phyloP scores from a whole-genome alignment of 2,113 vertebrate genomes.

The Rhinichthys klamathensis region DNA sequence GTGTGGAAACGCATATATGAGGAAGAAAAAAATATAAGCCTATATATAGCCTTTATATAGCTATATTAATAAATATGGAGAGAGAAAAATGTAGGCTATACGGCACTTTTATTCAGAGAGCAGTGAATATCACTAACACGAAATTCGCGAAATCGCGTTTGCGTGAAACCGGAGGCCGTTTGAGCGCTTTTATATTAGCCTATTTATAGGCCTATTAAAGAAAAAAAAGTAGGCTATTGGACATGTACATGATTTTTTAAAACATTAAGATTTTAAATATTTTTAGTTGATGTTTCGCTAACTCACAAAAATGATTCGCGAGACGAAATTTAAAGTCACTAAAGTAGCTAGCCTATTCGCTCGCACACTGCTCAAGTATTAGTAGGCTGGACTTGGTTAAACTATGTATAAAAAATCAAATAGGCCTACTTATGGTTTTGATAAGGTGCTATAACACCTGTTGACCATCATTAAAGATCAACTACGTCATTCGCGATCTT shows the following conservation, averaged over 20 bases:
- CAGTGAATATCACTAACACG: background rate
- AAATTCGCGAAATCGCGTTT: too few species aligned
- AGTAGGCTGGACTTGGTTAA: background rate
- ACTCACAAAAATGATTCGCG: background rate
- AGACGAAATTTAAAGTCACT: background rate
- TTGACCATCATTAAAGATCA: background rate
- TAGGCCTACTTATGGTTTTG: background rate
- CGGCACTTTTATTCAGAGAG: background rate
- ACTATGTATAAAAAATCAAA: background rate
- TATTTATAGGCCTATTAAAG: background rate
- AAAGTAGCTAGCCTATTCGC: background rate
- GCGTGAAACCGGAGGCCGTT: too few species aligned
- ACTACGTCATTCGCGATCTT: background rate
- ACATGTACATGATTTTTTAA: background rate
- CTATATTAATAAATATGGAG: background rate
- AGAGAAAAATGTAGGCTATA: background rate
- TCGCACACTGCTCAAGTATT: background rate
- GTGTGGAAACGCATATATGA: too few species aligned
- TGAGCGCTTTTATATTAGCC: background rate
- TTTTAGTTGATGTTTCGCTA: background rate
- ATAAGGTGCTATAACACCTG: constrained; percentile 32
- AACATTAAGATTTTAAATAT: background rate
- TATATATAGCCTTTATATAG: background rate
- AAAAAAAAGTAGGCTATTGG: background rate
- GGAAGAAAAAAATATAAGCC: too few species aligned